Conservation (phyloP, 2,113 vertebrate species). For the Poeciliopsis occidentalis region DNA sequence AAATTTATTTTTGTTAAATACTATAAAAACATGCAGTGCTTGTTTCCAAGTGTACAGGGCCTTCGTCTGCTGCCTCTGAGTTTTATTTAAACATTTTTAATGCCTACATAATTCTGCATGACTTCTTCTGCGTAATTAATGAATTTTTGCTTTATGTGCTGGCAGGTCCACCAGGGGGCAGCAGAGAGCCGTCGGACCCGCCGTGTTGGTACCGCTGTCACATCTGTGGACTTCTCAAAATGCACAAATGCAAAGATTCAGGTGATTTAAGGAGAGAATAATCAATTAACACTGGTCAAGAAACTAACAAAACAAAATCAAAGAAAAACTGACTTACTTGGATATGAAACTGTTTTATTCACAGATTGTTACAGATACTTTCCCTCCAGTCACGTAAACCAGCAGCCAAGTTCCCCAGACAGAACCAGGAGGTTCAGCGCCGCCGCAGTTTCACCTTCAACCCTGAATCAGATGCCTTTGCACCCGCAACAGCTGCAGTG, state of each 20-base stretch:
- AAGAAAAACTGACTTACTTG: background rate
- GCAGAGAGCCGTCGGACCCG: slow-evolving; percentile 10
- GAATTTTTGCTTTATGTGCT: background rate
- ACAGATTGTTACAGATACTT: slow-evolving; percentile 36
- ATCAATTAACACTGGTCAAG: no score
- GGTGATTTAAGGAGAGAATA: slow-evolving; percentile 61
- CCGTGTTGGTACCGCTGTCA: slow-evolving; percentile 48
- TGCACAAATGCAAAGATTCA: background rate
- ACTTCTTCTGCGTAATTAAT: background rate
- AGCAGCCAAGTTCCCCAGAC: slow-evolving; percentile 28
- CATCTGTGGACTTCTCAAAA: slow-evolving; percentile 47
- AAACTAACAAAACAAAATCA: background rate
- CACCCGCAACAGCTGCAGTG: slow-evolving; percentile 74
- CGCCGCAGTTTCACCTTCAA: slow-evolving; percentile 38
- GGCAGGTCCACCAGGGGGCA: slow-evolving; percentile 24
- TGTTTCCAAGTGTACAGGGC: background rate
- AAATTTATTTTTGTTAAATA: no score
- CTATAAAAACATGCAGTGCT: no score
- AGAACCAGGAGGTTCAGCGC: slow-evolving; percentile 60
- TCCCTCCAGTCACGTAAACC: slow-evolving; percentile 1
- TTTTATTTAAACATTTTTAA: background rate
- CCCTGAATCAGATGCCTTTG: slow-evolving; percentile 76
- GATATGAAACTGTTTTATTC: background rate
- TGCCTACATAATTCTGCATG: background rate
- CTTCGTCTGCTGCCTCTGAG: background rate